phyloP scores from a whole-genome alignment of 2,113 vertebrate species.

The Vicugna pacos region DNA sequence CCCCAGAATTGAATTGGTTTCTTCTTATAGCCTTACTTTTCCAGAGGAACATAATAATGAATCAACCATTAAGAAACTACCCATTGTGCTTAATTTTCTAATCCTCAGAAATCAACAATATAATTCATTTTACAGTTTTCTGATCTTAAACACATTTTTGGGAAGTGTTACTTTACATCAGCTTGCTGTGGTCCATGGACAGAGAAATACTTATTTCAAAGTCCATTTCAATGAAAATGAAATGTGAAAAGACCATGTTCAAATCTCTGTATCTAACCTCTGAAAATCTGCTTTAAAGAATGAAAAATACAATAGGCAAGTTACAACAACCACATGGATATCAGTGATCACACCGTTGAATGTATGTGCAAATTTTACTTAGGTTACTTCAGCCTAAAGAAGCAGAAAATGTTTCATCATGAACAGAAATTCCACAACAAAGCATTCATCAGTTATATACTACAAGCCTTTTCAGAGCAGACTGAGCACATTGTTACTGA shows the following conservation, averaged over 20 bases:
- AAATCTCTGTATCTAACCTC: constrained; percentile 34
- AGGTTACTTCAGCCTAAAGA: constrained; percentile 17
- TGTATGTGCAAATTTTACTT: constrained; percentile 56
- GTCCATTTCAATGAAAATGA: constrained; percentile 31
- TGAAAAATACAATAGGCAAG: constrained; percentile 50
- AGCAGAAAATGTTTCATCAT: constrained; percentile 47
- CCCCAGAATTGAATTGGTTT: constrained; percentile 46
- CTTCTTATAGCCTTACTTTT: neutral
- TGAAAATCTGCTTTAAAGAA: constrained; percentile 33
- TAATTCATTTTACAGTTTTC: constrained; percentile 67
- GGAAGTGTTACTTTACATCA: constrained; percentile 71
- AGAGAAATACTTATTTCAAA: constrained; percentile 63
- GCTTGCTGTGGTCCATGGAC: neutral
- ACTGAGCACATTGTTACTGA: neutral
- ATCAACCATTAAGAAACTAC: constrained; percentile 55
- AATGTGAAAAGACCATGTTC: neutral
- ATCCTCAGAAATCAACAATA: constrained; percentile 58
- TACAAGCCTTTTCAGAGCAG: neutral
- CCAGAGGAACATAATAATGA: constrained; percentile 56
- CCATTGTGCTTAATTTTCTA: constrained; percentile 46
- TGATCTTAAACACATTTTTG: constrained; percentile 65
- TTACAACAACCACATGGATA: neutral
- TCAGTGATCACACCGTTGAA: neutral
- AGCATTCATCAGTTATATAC: constrained; percentile 31
- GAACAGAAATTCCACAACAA: constrained; percentile 35